A percentile compares a stretch with the other conserved stretches of the same genome.
These are phyloP conservation scores for Urocolius indicus DNA, from an alignment of 2,113 vertebrate genomes.

Conservation along the genomic window DNA sequence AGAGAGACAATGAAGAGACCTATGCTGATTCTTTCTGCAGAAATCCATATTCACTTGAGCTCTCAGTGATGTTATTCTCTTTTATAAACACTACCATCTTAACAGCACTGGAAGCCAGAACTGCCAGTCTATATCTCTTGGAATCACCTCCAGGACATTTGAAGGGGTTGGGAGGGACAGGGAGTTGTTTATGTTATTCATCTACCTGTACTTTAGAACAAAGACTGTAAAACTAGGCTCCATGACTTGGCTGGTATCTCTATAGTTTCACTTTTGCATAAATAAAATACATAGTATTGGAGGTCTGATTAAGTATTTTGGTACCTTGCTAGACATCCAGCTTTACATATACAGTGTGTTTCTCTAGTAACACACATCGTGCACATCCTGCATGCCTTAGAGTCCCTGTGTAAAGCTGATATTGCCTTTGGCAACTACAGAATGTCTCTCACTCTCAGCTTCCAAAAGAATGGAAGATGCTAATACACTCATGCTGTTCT, in stretches of 20 bases:
- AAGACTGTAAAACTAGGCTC: background rate
- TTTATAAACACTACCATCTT: background rate
- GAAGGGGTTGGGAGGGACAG: no score
- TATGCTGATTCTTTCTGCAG: background rate
- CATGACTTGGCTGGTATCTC: background rate
- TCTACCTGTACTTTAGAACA: background rate
- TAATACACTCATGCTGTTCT: slow-evolving; percentile 74
- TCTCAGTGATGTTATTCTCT: background rate
- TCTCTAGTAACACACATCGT: background rate
- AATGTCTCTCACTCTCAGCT: slow-evolving; percentile 42
- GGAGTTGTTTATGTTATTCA: background rate
- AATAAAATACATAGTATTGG: background rate
- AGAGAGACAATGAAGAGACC: background rate
- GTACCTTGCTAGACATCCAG: background rate
- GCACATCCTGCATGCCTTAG: background rate
- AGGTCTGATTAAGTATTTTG: background rate
- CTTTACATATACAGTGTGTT: background rate
- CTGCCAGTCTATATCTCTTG: background rate
- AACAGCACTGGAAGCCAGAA: background rate
- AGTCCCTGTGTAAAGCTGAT: slow-evolving; percentile 31
- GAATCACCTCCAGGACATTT: background rate
- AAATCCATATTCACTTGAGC: background rate
- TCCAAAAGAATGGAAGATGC: slow-evolving; percentile 64
- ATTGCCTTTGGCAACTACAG: slow-evolving; percentile 61
- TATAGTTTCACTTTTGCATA: background rate